phyloP scores from a whole-genome alignment of 2,113 vertebrate genomes.

The Actenoides lindsayi region DNA sequence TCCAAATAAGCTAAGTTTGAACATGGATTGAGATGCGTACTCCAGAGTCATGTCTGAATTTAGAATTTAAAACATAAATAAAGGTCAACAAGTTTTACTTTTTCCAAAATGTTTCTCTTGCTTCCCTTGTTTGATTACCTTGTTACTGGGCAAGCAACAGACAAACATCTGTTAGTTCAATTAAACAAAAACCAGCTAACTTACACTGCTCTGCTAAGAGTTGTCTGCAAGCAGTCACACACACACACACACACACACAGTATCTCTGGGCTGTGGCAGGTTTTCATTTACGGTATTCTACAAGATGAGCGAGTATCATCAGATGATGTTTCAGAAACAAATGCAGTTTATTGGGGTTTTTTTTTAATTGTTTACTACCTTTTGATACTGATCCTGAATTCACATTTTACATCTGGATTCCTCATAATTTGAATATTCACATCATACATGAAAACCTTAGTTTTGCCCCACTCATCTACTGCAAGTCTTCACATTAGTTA shows the following conservation, averaged over 20 bases:
- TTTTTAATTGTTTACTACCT: neutral
- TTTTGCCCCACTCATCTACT: neutral
- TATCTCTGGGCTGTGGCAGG: neutral
- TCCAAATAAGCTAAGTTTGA: neutral
- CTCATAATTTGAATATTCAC: neutral
- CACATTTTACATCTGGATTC: neutral
- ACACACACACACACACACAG: neutral
- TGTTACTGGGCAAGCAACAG: neutral
- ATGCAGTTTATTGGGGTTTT: neutral
- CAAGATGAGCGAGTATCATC: neutral
- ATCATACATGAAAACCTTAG: neutral
- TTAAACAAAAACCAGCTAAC: neutral
- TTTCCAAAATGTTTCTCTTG: neutral
- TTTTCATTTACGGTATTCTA: neutral
- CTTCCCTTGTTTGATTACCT: neutral
- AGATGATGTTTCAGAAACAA: neutral
- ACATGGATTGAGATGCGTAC: neutral
- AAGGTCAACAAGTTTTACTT: neutral
- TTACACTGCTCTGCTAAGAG: neutral
- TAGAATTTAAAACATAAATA: neutral
- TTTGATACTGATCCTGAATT: neutral
- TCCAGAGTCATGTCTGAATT: neutral
- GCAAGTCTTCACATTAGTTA: neutral
- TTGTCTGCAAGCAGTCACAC: neutral
- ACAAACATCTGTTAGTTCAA: neutral